phyloP scores from a whole-genome alignment of 2,888 invertebrate genomes.

The Hedychridium roseum region DNA sequence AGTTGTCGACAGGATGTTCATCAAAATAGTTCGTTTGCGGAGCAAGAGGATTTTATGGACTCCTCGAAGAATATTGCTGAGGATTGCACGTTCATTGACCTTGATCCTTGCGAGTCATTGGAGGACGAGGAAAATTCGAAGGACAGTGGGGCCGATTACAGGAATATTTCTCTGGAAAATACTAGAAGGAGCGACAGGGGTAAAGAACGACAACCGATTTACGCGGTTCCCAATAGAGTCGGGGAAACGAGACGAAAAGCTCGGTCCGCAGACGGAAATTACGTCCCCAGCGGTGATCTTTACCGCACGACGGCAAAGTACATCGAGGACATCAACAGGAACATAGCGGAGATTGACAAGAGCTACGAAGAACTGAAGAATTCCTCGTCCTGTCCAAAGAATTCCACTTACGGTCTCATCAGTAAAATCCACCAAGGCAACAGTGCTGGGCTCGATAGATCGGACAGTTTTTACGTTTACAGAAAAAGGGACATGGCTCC shows the following conservation, averaged over 20 bases:
- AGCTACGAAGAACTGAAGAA: slow-evolving; percentile 51
- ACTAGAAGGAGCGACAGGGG: too few relatives aligned
- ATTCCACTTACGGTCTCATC: slow-evolving; percentile 46
- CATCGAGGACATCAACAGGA: slow-evolving; percentile 57
- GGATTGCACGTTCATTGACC: too few relatives aligned
- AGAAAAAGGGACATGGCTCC: slow-evolving; percentile 53
- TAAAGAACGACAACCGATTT: slow-evolving; percentile 43
- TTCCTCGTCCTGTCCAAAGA: slow-evolving; percentile 31
- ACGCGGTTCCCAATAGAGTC: slow-evolving; percentile 53
- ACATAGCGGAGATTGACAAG: slow-evolving; percentile 57
- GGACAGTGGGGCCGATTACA: too few relatives aligned
- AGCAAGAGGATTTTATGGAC: not conserved
- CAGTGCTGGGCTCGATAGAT: slow-evolving; percentile 2
- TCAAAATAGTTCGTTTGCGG: too few relatives aligned
- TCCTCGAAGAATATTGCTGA: too few relatives aligned
- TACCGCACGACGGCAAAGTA: slow-evolving; percentile 53
- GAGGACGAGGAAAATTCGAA: too few relatives aligned
- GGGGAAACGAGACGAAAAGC: too few relatives aligned
- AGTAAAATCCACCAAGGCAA: slow-evolving; percentile 41
- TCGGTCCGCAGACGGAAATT: slow-evolving; percentile 48
- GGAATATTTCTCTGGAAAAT: too few relatives aligned
- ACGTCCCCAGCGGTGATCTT: slow-evolving; percentile 55
- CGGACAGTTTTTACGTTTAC: slow-evolving; percentile 32
- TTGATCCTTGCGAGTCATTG: too few relatives aligned
- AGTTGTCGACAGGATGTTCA: too few relatives aligned